A percentile compares a stretch with the other conserved stretches of the same genome.
Evolutionary conservation across 1,140 invertebrate species (phyloP).

Genomic region (Chymomyza costata): DNA sequence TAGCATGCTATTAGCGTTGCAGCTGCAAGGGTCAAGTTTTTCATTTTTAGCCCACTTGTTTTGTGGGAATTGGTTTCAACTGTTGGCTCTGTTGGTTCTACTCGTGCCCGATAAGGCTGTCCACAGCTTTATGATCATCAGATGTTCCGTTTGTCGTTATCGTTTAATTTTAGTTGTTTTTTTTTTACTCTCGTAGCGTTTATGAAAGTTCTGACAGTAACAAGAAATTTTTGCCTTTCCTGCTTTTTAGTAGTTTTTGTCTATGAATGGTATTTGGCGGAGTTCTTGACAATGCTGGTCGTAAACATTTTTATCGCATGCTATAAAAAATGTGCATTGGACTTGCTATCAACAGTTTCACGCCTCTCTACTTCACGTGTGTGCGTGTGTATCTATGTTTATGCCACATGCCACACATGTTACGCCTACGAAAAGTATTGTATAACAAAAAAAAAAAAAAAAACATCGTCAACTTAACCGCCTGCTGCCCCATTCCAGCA

Average conservation of each 20-base stretch:
- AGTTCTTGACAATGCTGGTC: conserved; percentile 36
- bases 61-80: too few species aligned
- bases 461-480: conserved; percentile 26
- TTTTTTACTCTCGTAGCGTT: background rate
- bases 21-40: conserved; percentile 19
- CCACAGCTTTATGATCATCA: too few species aligned
- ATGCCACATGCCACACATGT: conserved; percentile 34
- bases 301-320: conserved; percentile 38
- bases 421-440: conserved; percentile 39
- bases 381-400: conserved; percentile 11
- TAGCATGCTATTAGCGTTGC: too few species aligned
- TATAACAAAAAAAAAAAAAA: conserved; percentile 20
- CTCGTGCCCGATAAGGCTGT: too few species aligned
- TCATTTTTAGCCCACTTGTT: too few species aligned
- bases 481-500: background rate
- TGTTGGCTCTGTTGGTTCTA: too few species aligned
- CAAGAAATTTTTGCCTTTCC: background rate
- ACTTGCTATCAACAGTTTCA: conserved; percentile 40
- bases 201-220: conserved; percentile 3
- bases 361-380: conserved; percentile 33
- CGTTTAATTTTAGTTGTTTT: background rate
- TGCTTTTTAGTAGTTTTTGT: conserved; percentile 28
- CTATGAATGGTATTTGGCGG: conserved; percentile 36
- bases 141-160: too few species aligned
- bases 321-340: conserved; percentile 42